Evolutionary conservation across 2,888 invertebrate species (phyloP), one percentile per base, ranked within the genome.

Genomic region (Scaptomyza tumidula): DNA sequence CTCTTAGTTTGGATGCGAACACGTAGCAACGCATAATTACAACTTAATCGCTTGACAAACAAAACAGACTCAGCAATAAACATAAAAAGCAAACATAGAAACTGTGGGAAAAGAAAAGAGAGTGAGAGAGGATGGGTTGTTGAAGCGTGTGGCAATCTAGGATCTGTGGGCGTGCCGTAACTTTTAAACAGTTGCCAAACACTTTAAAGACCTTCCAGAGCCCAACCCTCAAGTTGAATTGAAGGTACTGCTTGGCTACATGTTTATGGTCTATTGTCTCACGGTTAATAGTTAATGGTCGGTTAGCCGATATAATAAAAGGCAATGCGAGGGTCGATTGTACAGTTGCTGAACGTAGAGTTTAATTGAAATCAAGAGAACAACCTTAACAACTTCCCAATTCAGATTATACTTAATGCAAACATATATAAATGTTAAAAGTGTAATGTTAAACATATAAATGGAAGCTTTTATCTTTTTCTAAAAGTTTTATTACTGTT

Each of bases 31-130:
- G 88, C 83, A 87, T 83, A 83, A 83, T 83, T 83, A 83, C 83
- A 88, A 82, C 83, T 83, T 83, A 83, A 83, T 83, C 83, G 83
- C 83, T 87, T 77, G 78, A 86, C 86, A 83, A 87, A 83, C 83
- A 83, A 83, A 85, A 63, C 80, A 79, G 70, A 65, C 75, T 63
- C 70, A 76, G 56, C 78, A 57, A 80, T 75, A 78, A 77, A 78
- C 81, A 79, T 68, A 72, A 67, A 71, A 73, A 68, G 54, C 41
- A 54, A 60, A 33, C 48, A 54, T 57, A 52, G 49, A 50, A 44
- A 19, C 49, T 35, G 43, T 35, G 35, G 35, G 35, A 11, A n/a
- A 24, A 24, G 24, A 0, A 33, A 11, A 33, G 33, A 3, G 33
- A 16, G 48, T 6, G 49, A n/a, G 29, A 2, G 31, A 14, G 24